Evolutionary conservation across 1,140 invertebrate genomes (phyloP).

Genomic region (Tetramorium simillimum): DNA sequence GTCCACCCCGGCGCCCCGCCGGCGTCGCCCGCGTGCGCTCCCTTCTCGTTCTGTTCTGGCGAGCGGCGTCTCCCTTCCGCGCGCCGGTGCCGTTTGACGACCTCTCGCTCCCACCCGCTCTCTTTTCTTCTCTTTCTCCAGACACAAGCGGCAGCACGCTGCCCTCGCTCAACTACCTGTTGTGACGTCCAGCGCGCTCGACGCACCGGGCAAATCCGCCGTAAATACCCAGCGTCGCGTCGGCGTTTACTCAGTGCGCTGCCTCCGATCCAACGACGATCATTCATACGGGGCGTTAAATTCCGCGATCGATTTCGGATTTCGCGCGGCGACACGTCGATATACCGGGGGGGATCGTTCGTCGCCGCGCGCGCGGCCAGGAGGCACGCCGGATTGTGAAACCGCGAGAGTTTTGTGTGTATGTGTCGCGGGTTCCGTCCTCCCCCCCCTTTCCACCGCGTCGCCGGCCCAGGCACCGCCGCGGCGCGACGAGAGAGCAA

Average conservation of each 20-base stretch:
- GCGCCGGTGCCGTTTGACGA: slow-evolving; percentile 48
- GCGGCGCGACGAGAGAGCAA: slow-evolving; percentile 17
- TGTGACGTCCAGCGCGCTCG: slow-evolving; percentile 71
- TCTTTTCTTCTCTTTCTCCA: slow-evolving; percentile 67
- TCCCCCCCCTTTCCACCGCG: background rate
- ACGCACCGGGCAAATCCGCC: slow-evolving; percentile 60
- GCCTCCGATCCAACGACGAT: background rate
- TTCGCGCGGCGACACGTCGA: background rate
- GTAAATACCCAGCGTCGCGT: slow-evolving; percentile 40
- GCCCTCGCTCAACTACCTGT: slow-evolving; percentile 79
- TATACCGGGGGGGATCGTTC: too few species aligned
- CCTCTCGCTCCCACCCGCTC: slow-evolving; percentile 62
- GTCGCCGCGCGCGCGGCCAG: background rate
- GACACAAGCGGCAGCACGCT: slow-evolving; percentile 71
- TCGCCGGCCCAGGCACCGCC: background rate
- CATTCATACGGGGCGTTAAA: background rate
- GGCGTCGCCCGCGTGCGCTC: background rate
- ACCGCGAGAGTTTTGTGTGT: slow-evolving; percentile 62
- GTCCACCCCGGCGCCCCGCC: background rate
- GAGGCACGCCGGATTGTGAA: slow-evolving; percentile 12
- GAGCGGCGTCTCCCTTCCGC: slow-evolving; percentile 32
- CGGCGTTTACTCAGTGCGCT: slow-evolving; percentile 21
- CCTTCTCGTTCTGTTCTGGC: slow-evolving; percentile 21
- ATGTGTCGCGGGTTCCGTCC: slow-evolving; percentile 44
- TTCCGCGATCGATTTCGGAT: background rate